Conservation (phyloP, 2,888 invertebrate species). For the Macrosoma leucophasiata region DNA sequence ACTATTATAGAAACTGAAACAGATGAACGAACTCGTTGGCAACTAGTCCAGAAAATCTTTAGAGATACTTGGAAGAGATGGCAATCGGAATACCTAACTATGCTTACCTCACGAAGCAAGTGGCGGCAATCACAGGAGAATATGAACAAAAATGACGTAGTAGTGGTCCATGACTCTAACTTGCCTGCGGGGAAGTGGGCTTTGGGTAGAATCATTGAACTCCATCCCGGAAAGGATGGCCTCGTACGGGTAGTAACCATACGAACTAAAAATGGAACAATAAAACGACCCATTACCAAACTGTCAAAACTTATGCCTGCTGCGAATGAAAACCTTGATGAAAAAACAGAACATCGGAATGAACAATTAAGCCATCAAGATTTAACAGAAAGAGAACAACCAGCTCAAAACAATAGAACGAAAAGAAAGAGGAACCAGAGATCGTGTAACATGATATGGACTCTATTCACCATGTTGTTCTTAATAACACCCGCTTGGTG, state of each 20-base stretch:
- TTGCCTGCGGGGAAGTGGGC: background rate
- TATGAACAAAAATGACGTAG: slow-evolving; percentile 6
- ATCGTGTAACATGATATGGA: too few relatives aligned
- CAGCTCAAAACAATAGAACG: too few relatives aligned
- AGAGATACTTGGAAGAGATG: slow-evolving; percentile 7
- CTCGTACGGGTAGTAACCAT: slow-evolving; percentile 7
- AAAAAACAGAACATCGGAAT: too few relatives aligned
- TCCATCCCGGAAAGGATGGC: slow-evolving; percentile 10
- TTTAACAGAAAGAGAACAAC: too few relatives aligned
- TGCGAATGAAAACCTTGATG: too few relatives aligned
- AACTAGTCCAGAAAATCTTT: slow-evolving; percentile 1
- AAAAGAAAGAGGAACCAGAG: too few relatives aligned
- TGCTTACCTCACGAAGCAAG: slow-evolving; percentile 17
- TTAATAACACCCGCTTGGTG: too few relatives aligned
- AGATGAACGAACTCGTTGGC: slow-evolving; percentile 6
- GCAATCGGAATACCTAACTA: slow-evolving; percentile 14
- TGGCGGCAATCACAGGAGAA: slow-evolving; percentile 15
- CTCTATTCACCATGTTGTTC: too few relatives aligned
- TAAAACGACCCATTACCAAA: slow-evolving; percentile 9
- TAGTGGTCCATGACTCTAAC: slow-evolving; percentile 10
- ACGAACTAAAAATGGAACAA: background rate
- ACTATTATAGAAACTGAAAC: slow-evolving; percentile 3
- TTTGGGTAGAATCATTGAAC: slow-evolving; percentile 1
- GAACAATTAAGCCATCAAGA: too few relatives aligned
- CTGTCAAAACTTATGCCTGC: too few relatives aligned